Base-by-base conservation (phyloP, 2,797 vertebrate genomes). In the Chelon labrosus region DNA sequence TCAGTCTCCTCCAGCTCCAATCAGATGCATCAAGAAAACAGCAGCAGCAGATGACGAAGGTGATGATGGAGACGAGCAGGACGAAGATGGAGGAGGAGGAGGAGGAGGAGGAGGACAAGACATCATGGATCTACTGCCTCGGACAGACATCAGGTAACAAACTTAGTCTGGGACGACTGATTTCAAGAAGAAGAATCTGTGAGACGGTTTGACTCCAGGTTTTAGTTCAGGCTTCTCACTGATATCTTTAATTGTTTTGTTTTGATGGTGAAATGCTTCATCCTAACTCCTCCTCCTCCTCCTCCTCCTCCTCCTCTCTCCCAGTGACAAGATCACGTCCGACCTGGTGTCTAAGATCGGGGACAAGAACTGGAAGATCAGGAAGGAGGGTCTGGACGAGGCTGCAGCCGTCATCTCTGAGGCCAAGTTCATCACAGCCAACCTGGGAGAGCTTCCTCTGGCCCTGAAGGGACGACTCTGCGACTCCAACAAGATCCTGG, bases 401-500 rank as follows among this genome's bases (percentile, higher is more conserved):
- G 93, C 94, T 10, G 88, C 94, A 0, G 94, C 94, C 49, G 93
- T 99, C 65, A 95, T 99, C 87, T 98, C 97, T 7, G 98, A 99
- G 71, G 98, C 98, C 14, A 99, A 99, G 80, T 98, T 99, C 86
- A 95, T 99, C 86, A 95, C 96, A 25, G 77, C 96, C 42, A 98
- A 92, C 84, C 94, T 99, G 11, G 97, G 98, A 58, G 98, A 99
- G 77, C 96, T 99, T 84, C 93, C 96, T 46, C 59, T 95, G 91
- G 95, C 96, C 38, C 91, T 99, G 87, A 99, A 97, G 84, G 95
- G 92, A 62, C 96, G 98, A 51, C 98, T 99, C 16, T 77, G 91
- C 41, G 98, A 99, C 85, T 99, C 98, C 73, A 99, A 99, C 94
- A 99, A 99, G 88, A 97, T 99, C 77, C 93, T 99, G 96, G 98